Evolutionary conservation across 37 sponge, comb jelly and placozoan species (phyloP).

Genomic region (Dysidea cf. avara): DNA sequence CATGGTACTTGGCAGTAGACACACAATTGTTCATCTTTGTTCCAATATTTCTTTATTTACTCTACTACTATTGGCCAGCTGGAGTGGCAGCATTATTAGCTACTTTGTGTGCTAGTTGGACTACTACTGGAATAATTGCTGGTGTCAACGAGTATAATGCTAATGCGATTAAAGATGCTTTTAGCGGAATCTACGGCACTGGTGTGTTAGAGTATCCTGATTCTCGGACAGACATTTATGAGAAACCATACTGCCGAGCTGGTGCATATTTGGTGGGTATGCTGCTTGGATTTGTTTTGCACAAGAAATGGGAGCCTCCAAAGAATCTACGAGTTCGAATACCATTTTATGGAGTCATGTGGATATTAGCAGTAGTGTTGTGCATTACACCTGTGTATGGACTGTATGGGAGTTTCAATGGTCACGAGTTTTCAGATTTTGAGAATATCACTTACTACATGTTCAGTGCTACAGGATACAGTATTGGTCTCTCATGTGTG

Average conservation of each 20-base stretch:
- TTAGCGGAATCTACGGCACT: not conserved
- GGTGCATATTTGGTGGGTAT: slow-evolving; percentile 68
- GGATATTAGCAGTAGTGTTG: slow-evolving; percentile 17
- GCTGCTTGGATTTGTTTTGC: slow-evolving; percentile 53
- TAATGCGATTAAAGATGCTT: not conserved
- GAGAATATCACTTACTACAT: slow-evolving; percentile 33
- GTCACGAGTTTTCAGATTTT: slow-evolving; percentile 17
- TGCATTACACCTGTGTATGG: slow-evolving; percentile 59
- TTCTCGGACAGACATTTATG: slow-evolving; percentile 21
- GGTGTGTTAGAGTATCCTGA: not conserved
- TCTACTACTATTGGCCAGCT: slow-evolving; percentile 17
- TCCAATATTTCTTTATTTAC: slow-evolving; percentile 51
- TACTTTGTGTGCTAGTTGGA: not conserved
- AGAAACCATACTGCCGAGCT: slow-evolving; percentile 63
- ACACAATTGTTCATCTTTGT: slow-evolving; percentile 63
- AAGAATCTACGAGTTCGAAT: not conserved
- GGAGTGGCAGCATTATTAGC: slow-evolving; percentile 1
- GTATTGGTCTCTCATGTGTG: slow-evolving; percentile 33
- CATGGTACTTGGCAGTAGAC: slow-evolving; percentile 69
- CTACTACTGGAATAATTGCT: slow-evolving; percentile 16
- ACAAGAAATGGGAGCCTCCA: slow-evolving; percentile 6
- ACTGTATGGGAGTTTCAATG: slow-evolving; percentile 32
- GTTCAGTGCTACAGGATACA: slow-evolving; percentile 38
- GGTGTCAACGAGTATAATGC: slow-evolving; percentile 24
- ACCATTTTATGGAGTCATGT: slow-evolving; percentile 17